Conservation (phyloP, 64 coral and sea anemone genomes). For the Trachythela sp. region DNA sequence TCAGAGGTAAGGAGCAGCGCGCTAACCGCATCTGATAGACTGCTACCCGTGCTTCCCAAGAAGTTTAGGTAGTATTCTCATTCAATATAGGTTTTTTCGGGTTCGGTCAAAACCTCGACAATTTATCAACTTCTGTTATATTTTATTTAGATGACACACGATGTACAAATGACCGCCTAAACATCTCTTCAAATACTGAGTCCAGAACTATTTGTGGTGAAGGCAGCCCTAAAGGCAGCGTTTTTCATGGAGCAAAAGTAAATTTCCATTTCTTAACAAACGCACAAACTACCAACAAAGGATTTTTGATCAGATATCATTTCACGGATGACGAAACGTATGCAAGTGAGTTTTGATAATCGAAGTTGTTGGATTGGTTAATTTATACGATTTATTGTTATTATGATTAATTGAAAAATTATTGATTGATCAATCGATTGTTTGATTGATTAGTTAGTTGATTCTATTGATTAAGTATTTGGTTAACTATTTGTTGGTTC, state of each 20-base stretch:
- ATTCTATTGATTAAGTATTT: too few relatives aligned
- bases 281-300: neutral
- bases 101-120: neutral
- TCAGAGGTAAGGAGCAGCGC: neutral
- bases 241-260: neutral
- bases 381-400: too few relatives aligned
- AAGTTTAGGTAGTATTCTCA: too few relatives aligned
- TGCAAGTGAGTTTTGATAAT: neutral
- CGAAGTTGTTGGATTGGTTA: too few relatives aligned
- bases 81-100: neutral
- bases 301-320: neutral
- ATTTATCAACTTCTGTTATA: neutral
- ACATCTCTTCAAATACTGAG: neutral
- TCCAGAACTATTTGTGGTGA: neutral
- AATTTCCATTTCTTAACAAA: conserved; percentile 13
- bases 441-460: too few relatives aligned
- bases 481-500: too few relatives aligned
- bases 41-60: too few relatives aligned
- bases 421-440: too few relatives aligned
- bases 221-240: neutral
- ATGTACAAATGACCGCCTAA: neutral
- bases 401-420: too few relatives aligned
- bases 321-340: neutral
- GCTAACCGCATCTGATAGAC: neutral
- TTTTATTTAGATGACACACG: neutral